These are phyloP conservation scores for Anniella stebbinsi DNA, from an alignment of 2,797 vertebrate genomes.

Conservation along the genomic window DNA sequence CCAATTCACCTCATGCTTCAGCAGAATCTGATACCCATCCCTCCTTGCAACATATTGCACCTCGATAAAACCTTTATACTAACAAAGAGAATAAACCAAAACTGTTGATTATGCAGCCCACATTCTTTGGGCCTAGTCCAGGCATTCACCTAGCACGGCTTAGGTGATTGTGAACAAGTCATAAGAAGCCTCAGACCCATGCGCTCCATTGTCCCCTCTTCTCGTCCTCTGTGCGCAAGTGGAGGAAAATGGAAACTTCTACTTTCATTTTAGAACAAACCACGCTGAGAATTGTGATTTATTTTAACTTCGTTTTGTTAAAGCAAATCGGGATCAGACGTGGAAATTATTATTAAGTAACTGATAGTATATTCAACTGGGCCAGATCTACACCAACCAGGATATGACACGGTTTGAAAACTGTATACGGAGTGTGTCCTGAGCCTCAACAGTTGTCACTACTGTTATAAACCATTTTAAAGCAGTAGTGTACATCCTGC, in stretches of 20 bases:
- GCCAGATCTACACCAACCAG: too few species aligned
- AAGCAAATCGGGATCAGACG: too few species aligned
- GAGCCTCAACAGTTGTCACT: too few species aligned
- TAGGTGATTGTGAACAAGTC: neutral
- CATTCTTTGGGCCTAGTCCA: neutral
- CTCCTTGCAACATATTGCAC: neutral
- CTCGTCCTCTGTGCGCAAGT: neutral
- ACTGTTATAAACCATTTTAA: too few species aligned
- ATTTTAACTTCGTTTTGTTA: neutral
- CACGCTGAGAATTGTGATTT: neutral
- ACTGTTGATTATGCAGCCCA: too few species aligned
- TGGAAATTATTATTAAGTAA: neutral
- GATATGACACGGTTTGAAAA: too few species aligned
- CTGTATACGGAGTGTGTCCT: too few species aligned
- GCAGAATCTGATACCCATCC: too few species aligned
- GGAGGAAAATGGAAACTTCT: neutral
- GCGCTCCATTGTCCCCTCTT: neutral
- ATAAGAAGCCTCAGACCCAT: neutral
- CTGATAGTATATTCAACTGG: neutral
- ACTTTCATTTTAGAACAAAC: neutral
- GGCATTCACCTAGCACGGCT: neutral
- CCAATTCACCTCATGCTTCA: too few species aligned
- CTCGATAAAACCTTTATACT: neutral
- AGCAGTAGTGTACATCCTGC: too few species aligned
- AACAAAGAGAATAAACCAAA: neutral